Base-by-base conservation (phyloP, 2,113 vertebrate genomes). In the Prunella himalayana region DNA sequence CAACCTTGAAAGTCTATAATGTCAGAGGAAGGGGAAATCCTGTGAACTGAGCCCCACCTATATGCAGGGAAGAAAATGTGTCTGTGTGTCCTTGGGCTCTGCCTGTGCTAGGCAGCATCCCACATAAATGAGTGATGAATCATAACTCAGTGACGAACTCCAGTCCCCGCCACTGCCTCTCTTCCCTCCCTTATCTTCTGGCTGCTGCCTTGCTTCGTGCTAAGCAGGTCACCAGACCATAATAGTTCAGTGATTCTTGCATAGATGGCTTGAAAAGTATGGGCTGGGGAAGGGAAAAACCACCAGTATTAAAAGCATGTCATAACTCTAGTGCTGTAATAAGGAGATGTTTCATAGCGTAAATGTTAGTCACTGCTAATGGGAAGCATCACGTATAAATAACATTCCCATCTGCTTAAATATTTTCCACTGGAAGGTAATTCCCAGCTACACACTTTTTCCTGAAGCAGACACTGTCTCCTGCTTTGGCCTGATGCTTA, bases 11-110 rank as follows among this genome's bases (percentile, higher is more conserved):
- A 35, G n/a, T 60, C 64, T 9, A 0, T 23, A 60, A 31, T 2
- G 4, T 24, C 3, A 66, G 76, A 87, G 93, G 92, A 95, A 95
- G 44, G 79, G 94, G 90, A 95, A 95, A 95, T 96, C 95, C 93
- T 95, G 87, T 70, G 63, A 59, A 83, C 59, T 3, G 51, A 93
- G 79, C 90, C 94, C 93, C 90, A 94, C 93, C 93, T 96, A 63
- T 37, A 33, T 51, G 45, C 71, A 86, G 73, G 64, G 31, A 68
- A 76, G 76, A 82, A 86, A 87, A 80, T 3, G 37, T 15, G 41
- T 88, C 19, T 44, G 1, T 21, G 24, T 0, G 51, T 92, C 92
- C 90, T 86, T 83, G 93, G 51, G 6, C 65, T 81, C 25, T 70
- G 93, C 54, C 71, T 41, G 69, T 47, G 60, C 84, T 82, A 3